Percentiles rank a stretch among this genome's conserved stretches.
Conservation (phyloP, 1,140 invertebrate genomes). For the Solenopsis invicta region DNA sequence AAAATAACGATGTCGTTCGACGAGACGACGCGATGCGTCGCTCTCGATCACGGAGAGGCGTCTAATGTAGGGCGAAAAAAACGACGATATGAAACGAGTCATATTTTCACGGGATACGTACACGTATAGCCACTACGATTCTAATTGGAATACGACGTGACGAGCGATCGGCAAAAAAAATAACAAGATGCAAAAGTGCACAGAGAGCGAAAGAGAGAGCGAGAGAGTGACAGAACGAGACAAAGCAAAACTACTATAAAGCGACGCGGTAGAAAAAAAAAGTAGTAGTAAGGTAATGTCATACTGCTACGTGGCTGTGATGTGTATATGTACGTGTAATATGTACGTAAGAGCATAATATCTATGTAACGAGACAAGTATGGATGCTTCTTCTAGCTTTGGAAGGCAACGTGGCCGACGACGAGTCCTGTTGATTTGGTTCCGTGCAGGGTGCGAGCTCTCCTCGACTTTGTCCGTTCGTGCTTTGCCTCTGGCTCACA, state of each 20-base stretch:
- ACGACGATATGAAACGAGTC: conserved; percentile 1
- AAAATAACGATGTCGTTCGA: conserved; percentile 42
- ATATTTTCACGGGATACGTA: conserved; percentile 34
- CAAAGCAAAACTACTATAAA: conserved; percentile 23
- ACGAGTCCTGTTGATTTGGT: conserved; percentile 87
- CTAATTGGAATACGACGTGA: conserved; percentile 49
- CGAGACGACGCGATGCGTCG: conserved; percentile 29
- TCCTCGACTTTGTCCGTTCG: conserved; percentile 72
- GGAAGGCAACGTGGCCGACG: conserved; percentile 78
- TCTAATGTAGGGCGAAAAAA: conserved; percentile 30
- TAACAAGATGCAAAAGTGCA: conserved; percentile 18
- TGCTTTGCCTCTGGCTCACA: conserved; percentile 71
- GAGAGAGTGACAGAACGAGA: conserved; percentile 19
- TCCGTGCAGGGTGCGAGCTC: conserved; percentile 86
- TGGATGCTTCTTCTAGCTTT: conserved; percentile 76
- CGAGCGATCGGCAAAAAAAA: conserved; percentile 50
- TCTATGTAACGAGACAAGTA: conserved; percentile 64
- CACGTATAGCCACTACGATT: conserved; percentile 40
- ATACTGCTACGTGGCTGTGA: conserved; percentile 64
- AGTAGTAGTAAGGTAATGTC: conserved; percentile 61
- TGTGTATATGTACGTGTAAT: conserved; percentile 61
- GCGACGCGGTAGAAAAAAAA: conserved; percentile 40
- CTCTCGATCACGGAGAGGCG: conserved; percentile 31
- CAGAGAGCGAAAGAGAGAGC: conserved; percentile 56
- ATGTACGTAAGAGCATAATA: conserved; percentile 61